Base-by-base conservation (phyloP, 2,888 invertebrate species). In the Nezara viridula region DNA sequence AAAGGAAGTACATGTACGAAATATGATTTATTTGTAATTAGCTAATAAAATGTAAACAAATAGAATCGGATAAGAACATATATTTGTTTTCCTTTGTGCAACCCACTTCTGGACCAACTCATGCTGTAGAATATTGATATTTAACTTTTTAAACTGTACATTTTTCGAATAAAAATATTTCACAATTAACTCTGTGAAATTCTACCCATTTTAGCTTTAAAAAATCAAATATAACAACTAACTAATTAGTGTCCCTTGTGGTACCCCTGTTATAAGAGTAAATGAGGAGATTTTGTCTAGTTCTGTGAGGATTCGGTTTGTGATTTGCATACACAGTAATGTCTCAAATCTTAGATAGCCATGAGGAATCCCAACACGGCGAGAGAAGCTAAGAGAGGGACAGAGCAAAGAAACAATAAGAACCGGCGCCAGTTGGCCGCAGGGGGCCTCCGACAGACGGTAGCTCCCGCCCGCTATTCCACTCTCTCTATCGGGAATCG, bases 351-450 rank as follows among this genome's bases (percentile, higher is more conserved):
- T 32, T 32, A 66, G 12, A 32, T 10, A 66, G 32, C 12, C 12
- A 27, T 0, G 27, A 60, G 60, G 60, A 32, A 32, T 32, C 66
- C 16, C 2, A 60, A 60, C 27, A 27, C 27, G 16, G 14, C 6
- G 2, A 19, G 32, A 32, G 32, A 14, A 27, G 19, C n/a, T n/a
- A 60, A 12, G 66, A 66, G 32, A 81, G 81, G 4, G 81, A 81
- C 40, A 81, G 44, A 44, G 44, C 81, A 81, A 81, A 81, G 81
- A 81, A 81, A 81, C 81, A 81, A 81, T 81, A 44, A 81, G 81
- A 40, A 19, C 81, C 44, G 81, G 81, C 81, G 81, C 81, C 81
- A 81, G 81, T 44, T 24, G 40, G 81, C 81, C 81, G 40, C 81
- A 27, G 81, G 81, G 81, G 81, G 40, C 44, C 81, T 24, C 24